Base-by-base conservation (phyloP, 2,888 invertebrate species). In the Ommatoiulus sabulosus region DNA sequence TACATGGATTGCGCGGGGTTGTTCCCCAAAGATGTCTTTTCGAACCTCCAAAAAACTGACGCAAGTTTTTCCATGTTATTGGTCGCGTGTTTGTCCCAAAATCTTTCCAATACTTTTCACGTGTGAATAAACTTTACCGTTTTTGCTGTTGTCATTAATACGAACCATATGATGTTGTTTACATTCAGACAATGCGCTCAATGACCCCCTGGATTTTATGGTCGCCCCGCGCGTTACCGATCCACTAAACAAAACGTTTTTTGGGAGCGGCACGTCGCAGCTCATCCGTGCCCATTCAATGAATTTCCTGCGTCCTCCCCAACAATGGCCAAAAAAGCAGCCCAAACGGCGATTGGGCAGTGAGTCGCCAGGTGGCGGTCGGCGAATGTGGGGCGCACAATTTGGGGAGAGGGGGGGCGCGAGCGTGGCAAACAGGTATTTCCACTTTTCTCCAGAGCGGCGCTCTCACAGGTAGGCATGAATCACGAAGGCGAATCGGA, bases 281-380 rank as follows among this genome's bases (percentile, higher is more conserved):
- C 17, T 57, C 57, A 57, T 57, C 57, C 57, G 57, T 57, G 57
- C 17, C 57, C 57, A 12, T 17, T 57, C 3, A 57, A 57, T 57
- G 57, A 57, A 57, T 57, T 57, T 57, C 57, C 57, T 57, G 57
- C 57, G 57, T 17, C 57, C 17, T 57, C 46, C 46, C 46, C 57
- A 57, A 57, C 57, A 57, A 57, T 57, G 57, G 35, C 35, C 35
- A 35, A 35, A 35, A 35, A 35, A 35, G 35, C 35, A 35, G 35
- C 35, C 35, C 35, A 35, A 35, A 35, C 35, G 35, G 57, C 57
- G 57, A 57, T 12, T 57, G 57, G 12, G 10, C 48, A 12, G 57
- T 17, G 57, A 57, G 17, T 57, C 57, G 57, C 57, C 57, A 57
- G 57, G 57, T 57, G 57, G 57, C 57, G 57, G 57, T 57, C 57